phyloP scores from a whole-genome alignment of 1,140 invertebrate species.

The Pararge aegeria region DNA sequence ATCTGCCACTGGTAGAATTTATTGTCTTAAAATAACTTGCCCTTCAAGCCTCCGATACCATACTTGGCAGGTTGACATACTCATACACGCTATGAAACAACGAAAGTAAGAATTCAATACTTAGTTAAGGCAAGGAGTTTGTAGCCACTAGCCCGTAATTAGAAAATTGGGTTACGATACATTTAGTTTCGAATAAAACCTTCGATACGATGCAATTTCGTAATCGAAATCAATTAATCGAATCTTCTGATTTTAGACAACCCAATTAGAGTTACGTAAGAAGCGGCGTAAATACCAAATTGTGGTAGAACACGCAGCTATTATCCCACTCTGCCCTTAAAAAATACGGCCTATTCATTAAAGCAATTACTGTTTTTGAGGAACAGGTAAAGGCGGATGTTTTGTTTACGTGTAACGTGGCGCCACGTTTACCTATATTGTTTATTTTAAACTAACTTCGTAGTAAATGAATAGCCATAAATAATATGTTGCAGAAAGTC shows the following conservation, averaged over 20 bases:
- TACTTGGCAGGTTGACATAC: slow-evolving; percentile 8
- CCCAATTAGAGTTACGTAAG: slow-evolving; percentile 13
- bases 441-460: background rate
- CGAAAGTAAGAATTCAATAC: background rate
- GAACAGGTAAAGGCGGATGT: slow-evolving; percentile 40
- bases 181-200: slow-evolving; percentile 20
- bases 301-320: slow-evolving; percentile 25
- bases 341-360: slow-evolving; percentile 35
- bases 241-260: slow-evolving; percentile 5
- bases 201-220: slow-evolving; percentile 19
- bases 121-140: background rate
- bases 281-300: slow-evolving; percentile 5
- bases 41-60: slow-evolving; percentile 4
- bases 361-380: slow-evolving; percentile 43
- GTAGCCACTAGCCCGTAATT: no score
- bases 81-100: background rate
- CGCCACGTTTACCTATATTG: slow-evolving; percentile 7
- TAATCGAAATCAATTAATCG: slow-evolving; percentile 25
- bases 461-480: no score
- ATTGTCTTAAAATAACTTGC: slow-evolving; percentile 6
- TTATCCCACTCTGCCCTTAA: slow-evolving; percentile 10
- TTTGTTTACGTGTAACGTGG: slow-evolving; percentile 15
- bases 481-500: no score
- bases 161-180: slow-evolving; percentile 25
- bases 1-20: slow-evolving; percentile 11